Evolutionary conservation across 2,113 vertebrate species (phyloP).

Genomic region (Melospiza melodia): DNA sequence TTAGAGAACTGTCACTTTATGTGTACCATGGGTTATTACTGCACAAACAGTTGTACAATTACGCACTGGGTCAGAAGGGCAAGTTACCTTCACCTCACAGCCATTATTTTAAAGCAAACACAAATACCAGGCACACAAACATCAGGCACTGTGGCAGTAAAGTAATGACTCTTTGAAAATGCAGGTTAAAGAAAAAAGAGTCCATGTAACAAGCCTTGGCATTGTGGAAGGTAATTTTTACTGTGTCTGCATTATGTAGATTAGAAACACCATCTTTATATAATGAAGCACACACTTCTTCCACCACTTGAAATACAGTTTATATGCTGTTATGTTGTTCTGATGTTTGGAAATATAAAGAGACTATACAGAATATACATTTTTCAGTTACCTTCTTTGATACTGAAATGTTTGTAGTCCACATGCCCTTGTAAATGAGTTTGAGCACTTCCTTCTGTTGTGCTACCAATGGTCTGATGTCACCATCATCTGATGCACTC

Average conservation of each 20-base stretch:
- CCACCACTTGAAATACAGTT: neutral
- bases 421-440: neutral
- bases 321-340: neutral
- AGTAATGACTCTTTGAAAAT: neutral
- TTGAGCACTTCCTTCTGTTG: neutral
- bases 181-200: neutral
- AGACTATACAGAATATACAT: neutral
- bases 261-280: neutral
- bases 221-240: neutral
- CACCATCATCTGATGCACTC: neutral
- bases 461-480: neutral
- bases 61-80: neutral
- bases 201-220: neutral
- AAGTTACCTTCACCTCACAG: neutral
- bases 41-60: conserved; percentile 3
- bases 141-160: neutral
- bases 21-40: conserved; percentile 14
- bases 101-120: conserved; percentile 45
- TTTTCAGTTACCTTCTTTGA: neutral
- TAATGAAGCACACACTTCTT: neutral
- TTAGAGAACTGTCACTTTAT: conserved; percentile 59
- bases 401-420: neutral
- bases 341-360: neutral
- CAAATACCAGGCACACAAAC: neutral
- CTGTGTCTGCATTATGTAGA: neutral